These are phyloP conservation scores for Troides helena DNA, from an alignment of 2,888 invertebrate genomes.

Conservation along the genomic window DNA sequence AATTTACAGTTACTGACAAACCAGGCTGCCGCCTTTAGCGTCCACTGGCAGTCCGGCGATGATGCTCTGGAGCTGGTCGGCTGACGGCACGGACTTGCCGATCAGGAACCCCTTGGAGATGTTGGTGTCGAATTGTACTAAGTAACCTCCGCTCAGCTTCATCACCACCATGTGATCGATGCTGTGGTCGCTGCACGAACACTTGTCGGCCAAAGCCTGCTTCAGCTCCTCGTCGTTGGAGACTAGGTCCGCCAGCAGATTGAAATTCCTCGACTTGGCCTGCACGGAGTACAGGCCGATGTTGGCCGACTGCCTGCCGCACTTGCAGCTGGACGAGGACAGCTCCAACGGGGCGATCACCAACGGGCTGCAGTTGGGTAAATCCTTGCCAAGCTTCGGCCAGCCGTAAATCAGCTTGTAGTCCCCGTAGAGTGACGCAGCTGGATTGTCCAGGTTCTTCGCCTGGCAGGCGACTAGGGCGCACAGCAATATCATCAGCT, in stretches of 20 bases:
- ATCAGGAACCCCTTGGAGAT: background rate
- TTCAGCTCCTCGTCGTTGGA: background rate
- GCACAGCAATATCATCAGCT: background rate
- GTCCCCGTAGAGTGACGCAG: background rate
- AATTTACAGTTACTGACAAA: background rate
- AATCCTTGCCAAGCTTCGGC: background rate
- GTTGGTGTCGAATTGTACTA: background rate
- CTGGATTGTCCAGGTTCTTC: background rate
- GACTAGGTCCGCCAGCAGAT: background rate
- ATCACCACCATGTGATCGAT: background rate
- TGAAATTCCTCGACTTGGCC: background rate
- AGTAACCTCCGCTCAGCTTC: background rate
- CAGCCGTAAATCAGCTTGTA: background rate
- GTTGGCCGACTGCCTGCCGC: background rate
- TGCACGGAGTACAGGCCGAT: background rate
- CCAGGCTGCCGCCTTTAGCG: background rate
- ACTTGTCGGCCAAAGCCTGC: background rate
- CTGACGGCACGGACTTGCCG: background rate
- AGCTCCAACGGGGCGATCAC: background rate
- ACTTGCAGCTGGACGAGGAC: background rate
- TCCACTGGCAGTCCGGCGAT: background rate
- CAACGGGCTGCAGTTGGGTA: background rate
- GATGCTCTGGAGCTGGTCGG: background rate
- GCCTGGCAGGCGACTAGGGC: background rate
- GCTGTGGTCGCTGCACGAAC: background rate